A percentile compares a stretch with the other conserved stretches of the same genome.
These are phyloP conservation scores for Dicycla oo DNA, from an alignment of 2,888 invertebrate genomes.

Conservation along the genomic window DNA sequence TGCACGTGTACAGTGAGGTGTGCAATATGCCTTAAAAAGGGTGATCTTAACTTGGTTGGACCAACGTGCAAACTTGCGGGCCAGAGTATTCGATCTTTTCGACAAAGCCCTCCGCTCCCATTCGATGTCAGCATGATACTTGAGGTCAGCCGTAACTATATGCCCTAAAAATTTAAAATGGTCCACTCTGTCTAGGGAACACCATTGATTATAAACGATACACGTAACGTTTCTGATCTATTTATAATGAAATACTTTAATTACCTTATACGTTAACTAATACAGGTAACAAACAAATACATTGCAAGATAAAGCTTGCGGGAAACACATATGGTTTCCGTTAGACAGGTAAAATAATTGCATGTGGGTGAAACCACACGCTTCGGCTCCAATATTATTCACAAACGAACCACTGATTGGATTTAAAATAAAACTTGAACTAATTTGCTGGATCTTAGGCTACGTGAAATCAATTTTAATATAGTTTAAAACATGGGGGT, in stretches of 20 bases:
- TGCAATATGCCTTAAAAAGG: no score
- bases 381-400: constrained; percentile 28
- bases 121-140: no score
- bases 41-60: no score
- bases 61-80: no score
- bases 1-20: no score
- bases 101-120: no score
- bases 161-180: no score
- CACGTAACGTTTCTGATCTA: not conserved
- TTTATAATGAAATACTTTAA: not conserved
- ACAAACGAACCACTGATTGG: constrained; percentile 39
- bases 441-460: constrained; percentile 6
- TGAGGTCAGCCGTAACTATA: no score
- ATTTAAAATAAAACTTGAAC: constrained; percentile 29
- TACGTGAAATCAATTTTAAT: constrained; percentile 60
- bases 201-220: not conserved
- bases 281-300: constrained; percentile 9
- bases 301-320: constrained; percentile 12
- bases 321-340: constrained; percentile 18
- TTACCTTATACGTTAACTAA: not conserved
- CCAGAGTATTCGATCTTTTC: no score
- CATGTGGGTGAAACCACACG: constrained; percentile 7
- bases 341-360: constrained; percentile 32
- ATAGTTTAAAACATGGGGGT: constrained; percentile 50
- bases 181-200: no score